Conservation (phyloP, 2,888 invertebrate species). For the Tupiocoris notatus region DNA sequence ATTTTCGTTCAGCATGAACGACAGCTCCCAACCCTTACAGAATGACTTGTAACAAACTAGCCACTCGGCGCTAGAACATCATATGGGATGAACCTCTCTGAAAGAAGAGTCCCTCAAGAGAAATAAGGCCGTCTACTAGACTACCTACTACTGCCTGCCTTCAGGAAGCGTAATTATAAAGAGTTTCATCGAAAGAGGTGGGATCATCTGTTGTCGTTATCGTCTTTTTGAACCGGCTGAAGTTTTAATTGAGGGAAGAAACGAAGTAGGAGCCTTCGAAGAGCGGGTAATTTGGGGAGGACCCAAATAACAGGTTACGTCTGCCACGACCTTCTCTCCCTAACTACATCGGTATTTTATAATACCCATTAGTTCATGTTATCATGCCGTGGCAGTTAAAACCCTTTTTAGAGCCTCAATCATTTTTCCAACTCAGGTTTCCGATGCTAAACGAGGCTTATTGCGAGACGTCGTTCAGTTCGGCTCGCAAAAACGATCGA, state of each 20-base stretch:
- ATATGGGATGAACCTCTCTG: slow-evolving; percentile 1
- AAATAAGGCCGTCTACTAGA: background rate
- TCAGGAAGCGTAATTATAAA: slow-evolving; percentile 42
- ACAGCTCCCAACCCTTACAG: no score
- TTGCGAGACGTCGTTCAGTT: no score
- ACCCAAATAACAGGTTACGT: slow-evolving; percentile 46
- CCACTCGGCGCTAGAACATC: no score
- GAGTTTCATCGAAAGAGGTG: slow-evolving; percentile 41
- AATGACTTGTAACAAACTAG: no score
- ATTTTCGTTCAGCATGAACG: no score
- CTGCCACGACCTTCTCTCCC: slow-evolving; percentile 42
- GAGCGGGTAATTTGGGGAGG: slow-evolving; percentile 45
- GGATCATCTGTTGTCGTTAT: slow-evolving; percentile 47
- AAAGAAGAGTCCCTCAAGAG: background rate
- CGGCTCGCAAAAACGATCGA: no score
- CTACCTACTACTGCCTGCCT: background rate
- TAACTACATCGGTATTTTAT: slow-evolving; percentile 48
- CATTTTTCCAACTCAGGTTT: background rate
- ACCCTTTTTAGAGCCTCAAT: slow-evolving; percentile 20
- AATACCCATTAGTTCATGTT: slow-evolving; percentile 46
- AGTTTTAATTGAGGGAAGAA: slow-evolving; percentile 47
- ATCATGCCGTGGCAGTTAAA: slow-evolving; percentile 43
- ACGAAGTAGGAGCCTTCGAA: slow-evolving; percentile 6
- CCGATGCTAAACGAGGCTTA: background rate
- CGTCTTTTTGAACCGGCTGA: slow-evolving; percentile 48